A percentile compares a stretch with the other conserved stretches of the same genome.
Evolutionary conservation across 2,797 vertebrate genomes (phyloP).

Genomic region (Trichosurus vulpecula): DNA sequence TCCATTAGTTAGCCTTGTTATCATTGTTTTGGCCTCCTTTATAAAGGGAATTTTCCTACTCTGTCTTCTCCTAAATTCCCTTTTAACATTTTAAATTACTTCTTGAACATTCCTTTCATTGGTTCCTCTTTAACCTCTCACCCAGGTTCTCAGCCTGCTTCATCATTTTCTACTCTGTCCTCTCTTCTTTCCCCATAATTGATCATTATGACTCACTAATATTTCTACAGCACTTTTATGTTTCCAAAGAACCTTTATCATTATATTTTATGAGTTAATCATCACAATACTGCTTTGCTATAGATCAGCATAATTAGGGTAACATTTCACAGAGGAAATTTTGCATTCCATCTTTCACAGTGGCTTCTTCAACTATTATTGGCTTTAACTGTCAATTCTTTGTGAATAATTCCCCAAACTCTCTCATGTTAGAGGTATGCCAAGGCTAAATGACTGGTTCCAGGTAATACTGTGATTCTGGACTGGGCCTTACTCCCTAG

Average conservation of each 20-base stretch:
- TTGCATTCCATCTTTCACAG: background rate
- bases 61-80: background rate
- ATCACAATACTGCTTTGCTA: too few relatives aligned
- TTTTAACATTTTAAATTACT: background rate
- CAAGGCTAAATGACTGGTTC: background rate
- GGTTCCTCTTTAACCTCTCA: background rate
- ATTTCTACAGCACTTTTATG: background rate
- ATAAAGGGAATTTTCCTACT: background rate
- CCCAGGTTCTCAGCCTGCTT: background rate
- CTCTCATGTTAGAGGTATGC: background rate
- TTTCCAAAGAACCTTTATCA: background rate
- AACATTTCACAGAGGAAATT: background rate
- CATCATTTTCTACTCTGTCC: background rate
- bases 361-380: background rate
- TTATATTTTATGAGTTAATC: background rate
- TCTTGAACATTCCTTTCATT: background rate
- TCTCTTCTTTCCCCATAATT: background rate
- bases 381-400: background rate
- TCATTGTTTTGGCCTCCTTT: too few relatives aligned
- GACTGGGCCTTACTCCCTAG: background rate
- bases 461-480: background rate
- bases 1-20: background rate
- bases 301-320: background rate
- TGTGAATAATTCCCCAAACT: background rate
- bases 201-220: conserved; percentile 4